These are phyloP conservation scores for Lineus longissimus DNA, from an alignment of 1,140 invertebrate genomes.

Conservation along the genomic window DNA sequence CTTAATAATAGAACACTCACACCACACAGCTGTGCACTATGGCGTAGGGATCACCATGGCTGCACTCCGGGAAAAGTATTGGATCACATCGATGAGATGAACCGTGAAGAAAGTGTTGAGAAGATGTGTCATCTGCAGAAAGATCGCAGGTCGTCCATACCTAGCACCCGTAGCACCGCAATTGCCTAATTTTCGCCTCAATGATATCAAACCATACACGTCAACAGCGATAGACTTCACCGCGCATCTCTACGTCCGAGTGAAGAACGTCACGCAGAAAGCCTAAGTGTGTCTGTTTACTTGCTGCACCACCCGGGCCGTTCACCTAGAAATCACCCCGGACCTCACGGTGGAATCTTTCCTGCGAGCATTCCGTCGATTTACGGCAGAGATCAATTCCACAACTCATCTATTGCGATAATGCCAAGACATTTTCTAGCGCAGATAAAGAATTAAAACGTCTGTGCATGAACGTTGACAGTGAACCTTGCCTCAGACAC, in stretches of 20 bases:
- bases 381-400: not conserved
- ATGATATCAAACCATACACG: not conserved
- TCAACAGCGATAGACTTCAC: constrained; percentile 1
- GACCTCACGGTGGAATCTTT: not conserved
- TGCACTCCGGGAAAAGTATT: not conserved
- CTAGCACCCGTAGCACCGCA: not conserved
- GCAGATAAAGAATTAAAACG: not conserved
- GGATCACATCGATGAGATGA: not conserved
- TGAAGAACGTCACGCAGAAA: not conserved
- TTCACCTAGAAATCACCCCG: not conserved
- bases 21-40: not conserved
- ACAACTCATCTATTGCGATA: not conserved
- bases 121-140: not conserved
- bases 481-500: not conserved
- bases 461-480: not conserved
- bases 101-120: not conserved
- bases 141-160: not conserved
- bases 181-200: not conserved
- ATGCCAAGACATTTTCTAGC: not conserved
- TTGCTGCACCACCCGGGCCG: not conserved
- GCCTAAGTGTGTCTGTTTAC: not conserved
- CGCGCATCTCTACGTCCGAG: not conserved
- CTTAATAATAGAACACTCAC: not conserved
- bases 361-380: not conserved
- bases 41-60: not conserved